Base-by-base conservation (phyloP, 1,140 invertebrate genomes). In the Rhopalosiphum padi region DNA sequence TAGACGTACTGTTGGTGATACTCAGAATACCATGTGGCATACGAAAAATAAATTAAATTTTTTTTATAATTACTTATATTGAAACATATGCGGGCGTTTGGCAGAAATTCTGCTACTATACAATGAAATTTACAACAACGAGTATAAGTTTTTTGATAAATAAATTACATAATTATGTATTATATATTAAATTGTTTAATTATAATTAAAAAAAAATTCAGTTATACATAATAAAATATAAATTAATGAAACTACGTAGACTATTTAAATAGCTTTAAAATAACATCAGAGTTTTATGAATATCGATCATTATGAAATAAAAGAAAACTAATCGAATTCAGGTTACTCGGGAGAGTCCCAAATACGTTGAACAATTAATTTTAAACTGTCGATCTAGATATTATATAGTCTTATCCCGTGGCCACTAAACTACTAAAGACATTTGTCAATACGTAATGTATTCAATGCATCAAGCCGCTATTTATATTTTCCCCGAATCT, bases 401-500 rank as follows among this genome's bases (percentile, higher is more conserved):
- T 55, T 43, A 90, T 30, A 30, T 53, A 37, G 89, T 68, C 35
- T 68, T 68, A 43, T 90, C 51, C n/a, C 37, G 35, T 43, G 11
- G 89, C 25, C 18, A 30, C 89, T 55, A 37, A 30, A 55, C 25
- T 6, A 30, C 89, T 55, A 37, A 30, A 55, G n/a, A 41, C 51
- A 90, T 90, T 90, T 55, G 35, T 90, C 51, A 90, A 37, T 51
- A 55, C 21, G 23, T 90, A 90, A 60, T 60, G n/a, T 90, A 90
- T 90, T 90, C 88, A 37, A 51, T 4, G 23, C 35, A 23, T 55
- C 23, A 21, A 77, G 90, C 30, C 3, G 22, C 25, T 43, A 25
- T 90, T 90, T 77, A 60, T 60, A 85, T 41, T 41, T 37, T 21
- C 11, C 9, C 1, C 90, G 30, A 21, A 30, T 88, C 23, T 11